phyloP scores from a whole-genome alignment of 2,797 vertebrate genomes.

The Scarus forsteni region DNA sequence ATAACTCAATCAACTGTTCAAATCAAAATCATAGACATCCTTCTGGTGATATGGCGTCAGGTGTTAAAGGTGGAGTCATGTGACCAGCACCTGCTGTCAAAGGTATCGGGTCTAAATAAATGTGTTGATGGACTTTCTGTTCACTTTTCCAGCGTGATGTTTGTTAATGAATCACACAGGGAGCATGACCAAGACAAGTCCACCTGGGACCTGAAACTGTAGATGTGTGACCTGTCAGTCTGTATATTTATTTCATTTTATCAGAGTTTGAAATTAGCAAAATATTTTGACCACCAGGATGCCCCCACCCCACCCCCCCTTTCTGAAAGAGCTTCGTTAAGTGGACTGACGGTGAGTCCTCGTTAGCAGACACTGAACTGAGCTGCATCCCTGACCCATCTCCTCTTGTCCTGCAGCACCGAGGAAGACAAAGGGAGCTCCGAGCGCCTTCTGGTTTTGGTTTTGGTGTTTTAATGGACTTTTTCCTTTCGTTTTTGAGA shows the following conservation, averaged over 20 bases:
- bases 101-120: too few relatives aligned
- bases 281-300: too few relatives aligned
- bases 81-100: too few relatives aligned
- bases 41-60: too few relatives aligned
- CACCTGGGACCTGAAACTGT: not conserved
- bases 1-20: too few relatives aligned
- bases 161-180: not conserved
- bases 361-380: slow-evolving; percentile 57
- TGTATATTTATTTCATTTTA: not conserved
- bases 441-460: slow-evolving; percentile 47
- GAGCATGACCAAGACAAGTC: slow-evolving; percentile 7
- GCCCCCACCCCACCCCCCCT: not conserved
- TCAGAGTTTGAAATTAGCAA: not conserved
- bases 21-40: too few relatives aligned
- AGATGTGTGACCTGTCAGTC: too few relatives aligned
- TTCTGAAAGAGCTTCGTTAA: slow-evolving; percentile 3
- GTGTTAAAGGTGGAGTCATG: too few relatives aligned
- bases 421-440: slow-evolving; percentile 21
- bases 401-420: slow-evolving; percentile 25
- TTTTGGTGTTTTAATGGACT: slow-evolving; percentile 55
- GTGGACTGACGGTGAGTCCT: slow-evolving; percentile 45
- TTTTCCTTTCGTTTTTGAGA: slow-evolving; percentile 61
- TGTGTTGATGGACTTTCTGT: too few relatives aligned
- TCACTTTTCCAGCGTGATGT: too few relatives aligned
- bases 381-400: slow-evolving; percentile 53